Evolutionary conservation across 2,888 invertebrate species (phyloP).

Genomic region (Tryphoninae sp.): DNA sequence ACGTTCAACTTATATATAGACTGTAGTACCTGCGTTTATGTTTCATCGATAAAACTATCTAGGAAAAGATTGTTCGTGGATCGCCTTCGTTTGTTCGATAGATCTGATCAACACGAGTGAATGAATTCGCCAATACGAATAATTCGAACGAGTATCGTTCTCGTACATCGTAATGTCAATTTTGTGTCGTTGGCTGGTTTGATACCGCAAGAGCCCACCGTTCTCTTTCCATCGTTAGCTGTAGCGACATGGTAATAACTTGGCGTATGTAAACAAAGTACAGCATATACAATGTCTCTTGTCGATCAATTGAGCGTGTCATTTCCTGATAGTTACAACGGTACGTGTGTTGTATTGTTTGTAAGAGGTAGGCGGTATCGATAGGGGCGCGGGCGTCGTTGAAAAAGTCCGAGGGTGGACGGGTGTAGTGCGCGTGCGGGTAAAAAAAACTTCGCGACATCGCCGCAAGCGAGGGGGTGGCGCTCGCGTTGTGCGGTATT

Average conservation of each 20-base stretch:
- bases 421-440: constrained; percentile 50
- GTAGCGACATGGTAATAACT: too few relatives aligned
- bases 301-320: neutral
- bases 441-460: constrained; percentile 38
- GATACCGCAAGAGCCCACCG: too few relatives aligned
- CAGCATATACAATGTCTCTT: neutral
- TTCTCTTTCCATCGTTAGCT: too few relatives aligned
- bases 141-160: too few relatives aligned
- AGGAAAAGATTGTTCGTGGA: neutral
- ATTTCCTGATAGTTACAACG: neutral
- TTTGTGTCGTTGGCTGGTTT: too few relatives aligned
- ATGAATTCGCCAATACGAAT: too few relatives aligned
- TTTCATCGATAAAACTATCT: neutral
- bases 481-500: constrained; percentile 32
- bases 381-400: constrained; percentile 23
- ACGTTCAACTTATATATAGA: neutral
- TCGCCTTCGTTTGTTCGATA: too few relatives aligned
- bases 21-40: neutral
- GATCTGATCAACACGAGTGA: too few relatives aligned
- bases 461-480: constrained; percentile 39
- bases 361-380: neutral
- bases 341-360: neutral
- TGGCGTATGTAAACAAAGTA: neutral
- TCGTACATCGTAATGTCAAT: too few relatives aligned
- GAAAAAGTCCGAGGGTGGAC: constrained; percentile 8